Conservation (phyloP, 2,888 invertebrate species). For the Epirrhoe alternata region DNA sequence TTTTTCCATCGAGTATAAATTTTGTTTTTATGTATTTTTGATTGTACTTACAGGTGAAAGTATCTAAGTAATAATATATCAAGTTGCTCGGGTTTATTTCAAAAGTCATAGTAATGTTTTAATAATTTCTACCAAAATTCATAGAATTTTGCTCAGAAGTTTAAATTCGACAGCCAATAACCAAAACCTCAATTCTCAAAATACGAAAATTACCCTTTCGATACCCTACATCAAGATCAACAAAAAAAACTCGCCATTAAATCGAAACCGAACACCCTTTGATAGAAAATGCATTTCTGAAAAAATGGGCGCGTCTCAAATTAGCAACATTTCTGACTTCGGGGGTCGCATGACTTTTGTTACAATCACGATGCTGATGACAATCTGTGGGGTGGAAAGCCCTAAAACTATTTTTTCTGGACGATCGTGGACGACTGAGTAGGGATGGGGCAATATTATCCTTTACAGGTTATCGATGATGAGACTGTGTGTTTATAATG, state of each 20-base stretch:
- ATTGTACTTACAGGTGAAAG: too few species aligned
- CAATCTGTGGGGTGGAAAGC: conserved; percentile 63
- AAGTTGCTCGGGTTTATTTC: too few species aligned
- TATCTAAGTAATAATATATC: too few species aligned
- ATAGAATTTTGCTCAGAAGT: too few species aligned
- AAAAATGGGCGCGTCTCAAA: conserved; percentile 60
- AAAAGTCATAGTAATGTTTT: too few species aligned
- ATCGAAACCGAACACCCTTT: conserved; percentile 73
- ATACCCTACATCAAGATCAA: conserved; percentile 58
- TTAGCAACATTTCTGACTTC: conserved; percentile 61
- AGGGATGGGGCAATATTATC: conserved; percentile 45
- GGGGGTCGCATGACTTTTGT: conserved; percentile 72
- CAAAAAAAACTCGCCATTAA: conserved; percentile 69
- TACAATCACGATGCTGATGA: conserved; percentile 63
- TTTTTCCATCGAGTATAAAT: too few species aligned
- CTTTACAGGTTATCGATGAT: conserved; percentile 36
- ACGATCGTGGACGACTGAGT: conserved; percentile 51
- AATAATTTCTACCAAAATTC: too few species aligned
- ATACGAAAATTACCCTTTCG: conserved; percentile 58
- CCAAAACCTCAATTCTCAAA: conserved; percentile 19
- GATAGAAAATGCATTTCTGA: conserved; percentile 49
- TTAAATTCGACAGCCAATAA: conserved; percentile 15
- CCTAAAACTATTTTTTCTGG: conserved; percentile 67
- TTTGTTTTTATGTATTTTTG: too few species aligned
- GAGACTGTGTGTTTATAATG: too few species aligned